Percentiles rank a stretch among this genome's conserved stretches.
Evolutionary conservation across 2,888 invertebrate genomes (phyloP).

Genomic region (Salpingus planirostris): DNA sequence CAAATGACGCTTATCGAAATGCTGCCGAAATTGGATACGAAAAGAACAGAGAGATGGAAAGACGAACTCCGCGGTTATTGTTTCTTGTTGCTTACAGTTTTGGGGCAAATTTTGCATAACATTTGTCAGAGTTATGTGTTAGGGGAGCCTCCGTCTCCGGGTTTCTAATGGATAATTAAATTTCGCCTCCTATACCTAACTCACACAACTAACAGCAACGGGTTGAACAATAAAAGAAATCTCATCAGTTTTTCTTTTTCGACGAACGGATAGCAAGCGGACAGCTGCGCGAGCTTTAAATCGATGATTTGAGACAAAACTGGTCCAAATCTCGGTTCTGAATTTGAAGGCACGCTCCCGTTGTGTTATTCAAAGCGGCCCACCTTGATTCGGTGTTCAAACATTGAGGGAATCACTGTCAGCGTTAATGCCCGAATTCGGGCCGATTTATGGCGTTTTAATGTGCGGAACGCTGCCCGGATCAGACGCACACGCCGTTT

Average conservation of each 20-base stretch:
- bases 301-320: conserved; percentile 5
- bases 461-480: conserved; percentile 15
- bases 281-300: no score
- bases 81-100: conserved; percentile 6
- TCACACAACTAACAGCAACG: no score
- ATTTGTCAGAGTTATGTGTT: no score
- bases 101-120: no score
- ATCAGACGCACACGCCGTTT: conserved; percentile 10
- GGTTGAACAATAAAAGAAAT: no score
- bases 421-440: conserved; percentile 14
- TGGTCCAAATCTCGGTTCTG: conserved; percentile 14
- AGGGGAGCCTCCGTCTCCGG: no score
- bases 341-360: conserved; percentile 15
- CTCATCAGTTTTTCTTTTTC: no score
- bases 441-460: conserved; percentile 18
- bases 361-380: conserved; percentile 11
- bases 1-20: conserved; percentile 12
- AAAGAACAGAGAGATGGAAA: conserved; percentile 1
- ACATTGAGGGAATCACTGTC: conserved; percentile 21
- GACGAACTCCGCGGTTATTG: conserved; percentile 6
- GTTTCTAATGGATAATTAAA: no score
- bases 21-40: conserved; percentile 11
- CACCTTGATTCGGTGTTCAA: conserved; percentile 20
- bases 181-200: no score
- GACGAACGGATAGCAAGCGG: no score